Evolutionary conservation across 1,140 invertebrate species (phyloP).

Genomic region (Drosophila setifemur): DNA sequence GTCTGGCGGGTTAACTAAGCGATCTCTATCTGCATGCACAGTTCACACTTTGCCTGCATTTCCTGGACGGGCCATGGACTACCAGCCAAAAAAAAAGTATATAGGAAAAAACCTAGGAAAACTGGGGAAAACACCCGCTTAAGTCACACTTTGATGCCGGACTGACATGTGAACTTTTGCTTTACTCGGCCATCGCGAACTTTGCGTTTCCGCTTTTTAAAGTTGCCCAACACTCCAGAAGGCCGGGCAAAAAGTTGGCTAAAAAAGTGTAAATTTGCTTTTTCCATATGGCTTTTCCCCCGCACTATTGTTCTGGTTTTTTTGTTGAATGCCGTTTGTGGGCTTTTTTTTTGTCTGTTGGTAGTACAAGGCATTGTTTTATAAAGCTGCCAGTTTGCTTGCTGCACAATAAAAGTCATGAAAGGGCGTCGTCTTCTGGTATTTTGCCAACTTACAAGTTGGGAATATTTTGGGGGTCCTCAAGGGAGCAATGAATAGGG

Average conservation of each 20-base stretch:
- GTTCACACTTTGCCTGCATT: constrained; percentile 78
- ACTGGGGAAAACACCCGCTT: constrained; percentile 25
- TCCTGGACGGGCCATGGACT: constrained; percentile 37
- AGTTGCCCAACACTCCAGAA: constrained; percentile 21
- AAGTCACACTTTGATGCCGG: constrained; percentile 50
- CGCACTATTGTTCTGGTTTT: constrained; percentile 18
- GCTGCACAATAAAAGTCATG: not conserved
- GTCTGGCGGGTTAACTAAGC: constrained; percentile 49
- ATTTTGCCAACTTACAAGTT: not conserved
- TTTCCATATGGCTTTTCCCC: constrained; percentile 5
- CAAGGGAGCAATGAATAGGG: not conserved
- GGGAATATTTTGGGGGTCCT: not conserved
- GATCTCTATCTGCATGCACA: constrained; percentile 78
- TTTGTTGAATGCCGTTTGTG: constrained; percentile 12
- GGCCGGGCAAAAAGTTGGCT: constrained; percentile 1
- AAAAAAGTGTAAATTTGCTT: constrained; percentile 43
- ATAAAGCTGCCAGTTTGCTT: constrained; percentile 36
- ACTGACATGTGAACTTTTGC: constrained; percentile 76
- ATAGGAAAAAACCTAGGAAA: not conserved
- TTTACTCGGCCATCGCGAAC: constrained; percentile 32
- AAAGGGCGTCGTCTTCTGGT: constrained; percentile 6
- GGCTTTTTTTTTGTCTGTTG: constrained; percentile 4
- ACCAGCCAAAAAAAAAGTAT: not conserved
- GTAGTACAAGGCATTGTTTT: constrained; percentile 45
- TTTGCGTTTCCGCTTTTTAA: constrained; percentile 62